A percentile compares a stretch with the other conserved stretches of the same genome.
These are phyloP conservation scores for Pardosa pseudoannulata DNA, from an alignment of 2,888 invertebrate species.

Conservation along the genomic window DNA sequence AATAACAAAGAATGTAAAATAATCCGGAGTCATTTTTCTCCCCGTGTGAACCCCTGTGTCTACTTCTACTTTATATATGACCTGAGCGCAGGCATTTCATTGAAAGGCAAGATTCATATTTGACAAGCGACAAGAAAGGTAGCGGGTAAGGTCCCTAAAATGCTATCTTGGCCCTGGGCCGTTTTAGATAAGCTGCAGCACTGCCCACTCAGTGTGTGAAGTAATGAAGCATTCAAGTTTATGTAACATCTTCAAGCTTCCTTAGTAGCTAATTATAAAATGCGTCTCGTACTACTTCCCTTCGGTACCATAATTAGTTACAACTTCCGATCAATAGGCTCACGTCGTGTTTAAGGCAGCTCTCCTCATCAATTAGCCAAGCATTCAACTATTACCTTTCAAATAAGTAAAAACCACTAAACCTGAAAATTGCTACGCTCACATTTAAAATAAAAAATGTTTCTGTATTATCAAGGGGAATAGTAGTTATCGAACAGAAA, in stretches of 20 bases:
- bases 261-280: constrained; percentile 7
- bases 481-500: no score
- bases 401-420: neutral
- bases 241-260: neutral
- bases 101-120: neutral
- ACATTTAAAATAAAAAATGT: no score
- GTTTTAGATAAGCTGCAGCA: neutral
- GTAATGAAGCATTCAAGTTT: constrained; percentile 3
- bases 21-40: no score
- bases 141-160: neutral
- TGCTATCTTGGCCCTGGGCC: neutral
- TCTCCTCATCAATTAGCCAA: neutral
- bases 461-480: no score
- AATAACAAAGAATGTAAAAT: no score
- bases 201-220: neutral
- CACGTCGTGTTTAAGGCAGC: neutral
- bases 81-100: no score
- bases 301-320: constrained; percentile 3
- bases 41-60: no score
- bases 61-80: no score
- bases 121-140: neutral
- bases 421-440: neutral
- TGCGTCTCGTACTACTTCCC: neutral
- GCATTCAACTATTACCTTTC: neutral
- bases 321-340: neutral